phyloP scores from a whole-genome alignment of 2,797 vertebrate genomes.

The Muraenolepis orangiensis region DNA sequence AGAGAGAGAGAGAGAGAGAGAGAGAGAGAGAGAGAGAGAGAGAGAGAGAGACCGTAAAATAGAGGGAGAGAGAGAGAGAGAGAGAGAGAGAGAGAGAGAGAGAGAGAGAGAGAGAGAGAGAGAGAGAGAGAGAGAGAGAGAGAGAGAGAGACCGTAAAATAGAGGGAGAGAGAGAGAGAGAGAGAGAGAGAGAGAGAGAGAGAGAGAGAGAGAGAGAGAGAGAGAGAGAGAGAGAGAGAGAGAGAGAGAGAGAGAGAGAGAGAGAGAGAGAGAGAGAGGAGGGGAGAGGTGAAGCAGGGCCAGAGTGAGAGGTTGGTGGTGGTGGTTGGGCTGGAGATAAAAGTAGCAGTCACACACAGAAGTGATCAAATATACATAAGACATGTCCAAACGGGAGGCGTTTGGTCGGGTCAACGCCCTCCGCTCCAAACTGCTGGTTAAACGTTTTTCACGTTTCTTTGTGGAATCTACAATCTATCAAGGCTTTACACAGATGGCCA shows the following conservation, averaged over 20 bases:
- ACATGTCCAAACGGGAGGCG: constrained; percentile 38
- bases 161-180: constrained; percentile 38
- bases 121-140: constrained; percentile 21
- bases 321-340: constrained; percentile 35
- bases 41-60: constrained; percentile 28
- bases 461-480: too few relatives aligned
- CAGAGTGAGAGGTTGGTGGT: background rate
- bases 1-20: constrained; percentile 12
- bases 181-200: constrained; percentile 13
- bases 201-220: constrained; percentile 22
- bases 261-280: constrained; percentile 28
- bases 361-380: constrained; percentile 57
- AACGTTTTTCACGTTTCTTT: too few relatives aligned
- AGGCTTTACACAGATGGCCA: too few relatives aligned
- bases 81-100: constrained; percentile 14
- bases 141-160: constrained; percentile 22
- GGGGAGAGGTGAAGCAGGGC: constrained; percentile 34
- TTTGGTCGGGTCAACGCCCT: too few relatives aligned
- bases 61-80: constrained; percentile 28
- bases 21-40: constrained; percentile 23
- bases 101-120: constrained; percentile 21
- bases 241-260: constrained; percentile 14
- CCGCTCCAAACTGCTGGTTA: too few relatives aligned
- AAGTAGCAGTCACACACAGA: constrained; percentile 47
- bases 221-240: constrained; percentile 25